These are phyloP conservation scores for Plebejus anna DNA, from an alignment of 2,888 invertebrate genomes.

Conservation along the genomic window DNA sequence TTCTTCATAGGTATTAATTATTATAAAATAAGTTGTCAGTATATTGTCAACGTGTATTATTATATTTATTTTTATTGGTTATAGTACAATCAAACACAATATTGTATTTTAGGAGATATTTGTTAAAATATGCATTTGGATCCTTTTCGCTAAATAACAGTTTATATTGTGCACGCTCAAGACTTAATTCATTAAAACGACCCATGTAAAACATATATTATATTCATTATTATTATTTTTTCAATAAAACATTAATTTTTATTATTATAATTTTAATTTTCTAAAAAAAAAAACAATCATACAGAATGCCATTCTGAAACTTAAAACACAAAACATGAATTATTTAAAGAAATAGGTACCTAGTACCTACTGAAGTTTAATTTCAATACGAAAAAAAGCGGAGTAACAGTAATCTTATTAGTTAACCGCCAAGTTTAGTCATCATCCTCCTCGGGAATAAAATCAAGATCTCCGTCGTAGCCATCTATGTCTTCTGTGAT, in stretches of 20 bases:
- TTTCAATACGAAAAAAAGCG: background rate
- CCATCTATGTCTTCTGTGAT: constrained; percentile 22
- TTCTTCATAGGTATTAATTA: constrained; percentile 1
- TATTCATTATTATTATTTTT: background rate
- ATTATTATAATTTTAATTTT: background rate
- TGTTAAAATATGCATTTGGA: background rate
- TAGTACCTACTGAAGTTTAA: background rate
- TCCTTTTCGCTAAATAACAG: background rate
- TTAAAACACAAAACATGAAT: background rate
- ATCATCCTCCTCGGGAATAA: constrained; percentile 11
- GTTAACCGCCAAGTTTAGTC: background rate
- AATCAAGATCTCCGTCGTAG: constrained; percentile 14
- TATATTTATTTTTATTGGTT: background rate
- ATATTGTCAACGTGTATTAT: background rate
- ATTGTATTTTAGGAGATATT: constrained; percentile 1
- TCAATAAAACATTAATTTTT: background rate
- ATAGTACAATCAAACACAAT: background rate
- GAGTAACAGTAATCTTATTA: background rate
- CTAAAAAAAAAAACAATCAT: background rate
- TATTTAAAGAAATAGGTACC: background rate
- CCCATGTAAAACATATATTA: background rate
- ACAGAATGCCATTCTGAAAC: background rate
- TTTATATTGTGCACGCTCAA: background rate
- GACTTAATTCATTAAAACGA: background rate
- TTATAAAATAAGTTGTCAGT: background rate